These are phyloP conservation scores for Cheilinus undulatus DNA, from an alignment of 2,113 vertebrate species.

Conservation along the genomic window DNA sequence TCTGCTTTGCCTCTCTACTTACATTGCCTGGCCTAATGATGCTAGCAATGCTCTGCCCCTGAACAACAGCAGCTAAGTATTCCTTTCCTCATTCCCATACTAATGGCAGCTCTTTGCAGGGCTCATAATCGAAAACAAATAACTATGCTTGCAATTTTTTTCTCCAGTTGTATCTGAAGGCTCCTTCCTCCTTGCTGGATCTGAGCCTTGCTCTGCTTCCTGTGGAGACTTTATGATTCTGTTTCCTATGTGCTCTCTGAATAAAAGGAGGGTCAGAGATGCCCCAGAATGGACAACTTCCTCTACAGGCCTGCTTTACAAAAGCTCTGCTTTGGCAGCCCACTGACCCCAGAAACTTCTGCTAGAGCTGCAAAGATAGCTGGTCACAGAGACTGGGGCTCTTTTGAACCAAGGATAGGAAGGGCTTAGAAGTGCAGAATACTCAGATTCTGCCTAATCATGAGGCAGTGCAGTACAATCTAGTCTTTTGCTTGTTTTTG, in stretches of 20 bases:
- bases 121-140: conserved; percentile 12
- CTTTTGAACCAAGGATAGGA: conserved; percentile 8
- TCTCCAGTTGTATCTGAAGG: conserved; percentile 28
- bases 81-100: conserved; percentile 8
- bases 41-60: neutral
- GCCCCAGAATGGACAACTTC: conserved; percentile 55
- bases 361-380: conserved; percentile 29
- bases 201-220: conserved; percentile 52
- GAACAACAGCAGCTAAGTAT: conserved; percentile 34
- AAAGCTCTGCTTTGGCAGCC: conserved; percentile 34
- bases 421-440: neutral
- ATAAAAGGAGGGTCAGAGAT: conserved; percentile 62
- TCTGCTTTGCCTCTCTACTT: neutral
- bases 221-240: conserved; percentile 57
- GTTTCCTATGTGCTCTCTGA: conserved; percentile 58
- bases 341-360: conserved; percentile 34
- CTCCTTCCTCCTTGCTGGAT: conserved; percentile 47
- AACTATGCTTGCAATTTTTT: conserved; percentile 19
- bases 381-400: conserved; percentile 11
- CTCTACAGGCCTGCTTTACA: conserved; percentile 45
- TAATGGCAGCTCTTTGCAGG: conserved; percentile 3
- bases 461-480: neutral
- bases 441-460: neutral
- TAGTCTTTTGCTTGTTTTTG: neutral
- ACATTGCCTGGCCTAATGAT: conserved; percentile 6